A percentile compares a stretch with the other conserved stretches of the same genome.
Evolutionary conservation across 1,140 invertebrate genomes (phyloP).

Genomic region (Hyles euphorbiae): DNA sequence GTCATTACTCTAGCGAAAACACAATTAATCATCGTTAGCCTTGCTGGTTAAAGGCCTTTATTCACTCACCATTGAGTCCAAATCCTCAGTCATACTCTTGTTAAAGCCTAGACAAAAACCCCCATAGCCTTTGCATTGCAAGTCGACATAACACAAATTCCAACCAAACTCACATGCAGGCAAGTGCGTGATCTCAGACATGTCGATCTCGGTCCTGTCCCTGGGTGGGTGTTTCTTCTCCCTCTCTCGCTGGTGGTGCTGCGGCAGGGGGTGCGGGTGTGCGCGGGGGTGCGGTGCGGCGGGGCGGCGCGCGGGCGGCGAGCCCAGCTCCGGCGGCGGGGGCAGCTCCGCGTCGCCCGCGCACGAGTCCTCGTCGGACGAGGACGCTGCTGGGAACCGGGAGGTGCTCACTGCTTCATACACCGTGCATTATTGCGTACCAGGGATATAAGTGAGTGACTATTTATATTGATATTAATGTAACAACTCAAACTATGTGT

Average conservation of each 20-base stretch:
- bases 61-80: too few relatives aligned
- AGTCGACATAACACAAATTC: too few relatives aligned
- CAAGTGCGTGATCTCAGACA: slow-evolving; percentile 49
- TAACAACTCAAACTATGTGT: too few relatives aligned
- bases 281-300: slow-evolving; percentile 47
- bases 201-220: slow-evolving; percentile 55
- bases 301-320: slow-evolving; percentile 57
- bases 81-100: too few relatives aligned
- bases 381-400: slow-evolving; percentile 37
- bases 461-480: too few relatives aligned
- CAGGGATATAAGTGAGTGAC: too few relatives aligned
- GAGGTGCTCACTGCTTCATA: neutral
- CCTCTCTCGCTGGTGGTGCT: slow-evolving; percentile 36
- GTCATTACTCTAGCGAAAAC: too few relatives aligned
- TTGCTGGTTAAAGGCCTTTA: too few relatives aligned
- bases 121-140: too few relatives aligned
- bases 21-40: too few relatives aligned
- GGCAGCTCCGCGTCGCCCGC: slow-evolving; percentile 59
- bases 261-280: slow-evolving; percentile 39
- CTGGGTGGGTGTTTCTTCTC: slow-evolving; percentile 49
- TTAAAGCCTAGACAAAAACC: too few relatives aligned
- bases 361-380: slow-evolving; percentile 65
- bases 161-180: slow-evolving; percentile 47
- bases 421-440: too few relatives aligned
- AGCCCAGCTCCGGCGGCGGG: slow-evolving; percentile 54